Evolutionary conservation across 2,113 vertebrate species (phyloP).

Genomic region (Antigone vipio): DNA sequence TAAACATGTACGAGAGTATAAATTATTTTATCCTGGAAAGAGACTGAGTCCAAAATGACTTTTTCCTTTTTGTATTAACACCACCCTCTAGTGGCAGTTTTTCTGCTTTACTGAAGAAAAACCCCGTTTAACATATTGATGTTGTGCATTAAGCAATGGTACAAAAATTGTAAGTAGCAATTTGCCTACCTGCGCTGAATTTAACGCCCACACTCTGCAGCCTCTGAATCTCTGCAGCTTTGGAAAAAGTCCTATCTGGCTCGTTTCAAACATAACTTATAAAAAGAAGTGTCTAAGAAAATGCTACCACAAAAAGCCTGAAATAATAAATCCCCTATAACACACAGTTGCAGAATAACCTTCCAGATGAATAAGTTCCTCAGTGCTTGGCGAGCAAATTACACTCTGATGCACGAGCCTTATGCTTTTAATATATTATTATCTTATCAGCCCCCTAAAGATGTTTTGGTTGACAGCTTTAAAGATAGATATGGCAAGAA

Average conservation of each 20-base stretch:
- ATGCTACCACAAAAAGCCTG: background rate
- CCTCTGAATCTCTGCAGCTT: background rate
- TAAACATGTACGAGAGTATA: background rate
- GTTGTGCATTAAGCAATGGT: background rate
- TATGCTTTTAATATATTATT: background rate
- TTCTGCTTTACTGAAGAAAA: background rate
- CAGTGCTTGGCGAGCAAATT: background rate
- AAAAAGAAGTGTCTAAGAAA: background rate
- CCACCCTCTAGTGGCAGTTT: slow-evolving; percentile 44
- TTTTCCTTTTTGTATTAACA: background rate
- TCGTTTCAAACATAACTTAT: background rate
- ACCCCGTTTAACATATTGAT: background rate
- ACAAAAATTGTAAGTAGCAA: background rate
- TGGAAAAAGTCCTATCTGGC: background rate
- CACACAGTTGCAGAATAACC: background rate
- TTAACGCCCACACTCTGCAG: background rate
- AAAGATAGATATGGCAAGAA: background rate
- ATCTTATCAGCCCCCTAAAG: background rate
- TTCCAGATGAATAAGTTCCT: background rate
- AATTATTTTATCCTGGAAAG: background rate
- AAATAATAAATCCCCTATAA: background rate
- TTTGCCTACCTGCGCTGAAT: background rate
- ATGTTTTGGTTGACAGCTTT: background rate
- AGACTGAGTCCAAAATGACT: background rate
- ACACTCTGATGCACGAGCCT: background rate